These are phyloP conservation scores for Ceyx cyanopectus DNA, from an alignment of 2,113 vertebrate species.

Conservation along the genomic window DNA sequence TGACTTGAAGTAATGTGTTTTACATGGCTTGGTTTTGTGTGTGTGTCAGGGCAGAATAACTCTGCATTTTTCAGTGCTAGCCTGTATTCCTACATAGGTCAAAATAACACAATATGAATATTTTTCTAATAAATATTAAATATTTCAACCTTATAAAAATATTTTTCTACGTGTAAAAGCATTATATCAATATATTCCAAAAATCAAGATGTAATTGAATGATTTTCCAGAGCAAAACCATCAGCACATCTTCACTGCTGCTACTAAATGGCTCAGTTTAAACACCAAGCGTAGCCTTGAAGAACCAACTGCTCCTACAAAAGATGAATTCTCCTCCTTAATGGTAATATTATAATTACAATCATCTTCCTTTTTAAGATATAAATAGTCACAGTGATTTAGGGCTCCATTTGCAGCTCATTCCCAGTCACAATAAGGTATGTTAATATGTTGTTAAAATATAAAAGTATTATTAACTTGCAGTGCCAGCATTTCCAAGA, in stretches of 20 bases:
- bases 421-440: not conserved
- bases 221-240: not conserved
- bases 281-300: not conserved
- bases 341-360: not conserved
- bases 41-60: not conserved
- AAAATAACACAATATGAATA: not conserved
- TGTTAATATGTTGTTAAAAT: not conserved
- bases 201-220: not conserved
- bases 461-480: not conserved
- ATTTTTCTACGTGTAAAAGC: not conserved
- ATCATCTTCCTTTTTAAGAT: not conserved
- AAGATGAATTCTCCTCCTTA: not conserved
- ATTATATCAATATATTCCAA: not conserved
- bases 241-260: not conserved
- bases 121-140: not conserved
- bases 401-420: not conserved
- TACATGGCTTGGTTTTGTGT: not conserved
- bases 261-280: not conserved
- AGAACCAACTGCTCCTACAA: conserved; percentile 1
- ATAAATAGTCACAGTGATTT: not conserved
- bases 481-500: not conserved
- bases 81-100: not conserved
- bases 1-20: not conserved
- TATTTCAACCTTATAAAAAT: not conserved
- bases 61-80: not conserved